These are phyloP conservation scores for Liposcelis brunnea DNA, from an alignment of 2,888 invertebrate genomes.

Conservation along the genomic window DNA sequence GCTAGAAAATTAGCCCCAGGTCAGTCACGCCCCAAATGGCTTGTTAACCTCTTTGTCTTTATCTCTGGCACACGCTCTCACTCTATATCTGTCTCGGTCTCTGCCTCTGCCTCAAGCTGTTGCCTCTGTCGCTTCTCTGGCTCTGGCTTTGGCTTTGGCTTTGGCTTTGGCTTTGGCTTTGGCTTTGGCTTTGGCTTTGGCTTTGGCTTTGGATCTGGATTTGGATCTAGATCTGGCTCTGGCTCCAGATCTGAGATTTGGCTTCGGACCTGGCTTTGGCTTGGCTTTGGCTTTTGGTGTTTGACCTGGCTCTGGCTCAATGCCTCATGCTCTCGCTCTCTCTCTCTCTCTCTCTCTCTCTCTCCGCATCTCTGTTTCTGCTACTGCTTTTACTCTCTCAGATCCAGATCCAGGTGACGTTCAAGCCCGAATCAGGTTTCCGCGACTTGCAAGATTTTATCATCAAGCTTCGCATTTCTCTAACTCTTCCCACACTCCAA, in stretches of 20 bases:
- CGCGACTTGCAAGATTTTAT: no score
- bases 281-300: conserved; percentile 1
- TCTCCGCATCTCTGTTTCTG: conserved; percentile 16
- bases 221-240: no score
- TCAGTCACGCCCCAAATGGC: conserved; percentile 19
- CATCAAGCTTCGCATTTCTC: no score
- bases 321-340: conserved; percentile 17
- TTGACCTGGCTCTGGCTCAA: neutral
- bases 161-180: no score
- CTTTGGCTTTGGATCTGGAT: no score
- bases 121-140: conserved; percentile 5
- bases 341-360: conserved; percentile 14
- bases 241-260: conserved; percentile 20
- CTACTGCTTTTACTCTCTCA: no score
- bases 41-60: conserved; percentile 13
- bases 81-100: conserved; percentile 13
- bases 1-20: no score
- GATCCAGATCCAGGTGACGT: no score
- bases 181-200: no score
- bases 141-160: no score
- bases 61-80: conserved; percentile 16
- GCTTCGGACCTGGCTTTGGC: conserved; percentile 20
- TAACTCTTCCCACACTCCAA: no score
- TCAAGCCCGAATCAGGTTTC: no score
- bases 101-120: conserved; percentile 11